phyloP scores from a whole-genome alignment of 2,113 vertebrate genomes.

The Falco punctatus region DNA sequence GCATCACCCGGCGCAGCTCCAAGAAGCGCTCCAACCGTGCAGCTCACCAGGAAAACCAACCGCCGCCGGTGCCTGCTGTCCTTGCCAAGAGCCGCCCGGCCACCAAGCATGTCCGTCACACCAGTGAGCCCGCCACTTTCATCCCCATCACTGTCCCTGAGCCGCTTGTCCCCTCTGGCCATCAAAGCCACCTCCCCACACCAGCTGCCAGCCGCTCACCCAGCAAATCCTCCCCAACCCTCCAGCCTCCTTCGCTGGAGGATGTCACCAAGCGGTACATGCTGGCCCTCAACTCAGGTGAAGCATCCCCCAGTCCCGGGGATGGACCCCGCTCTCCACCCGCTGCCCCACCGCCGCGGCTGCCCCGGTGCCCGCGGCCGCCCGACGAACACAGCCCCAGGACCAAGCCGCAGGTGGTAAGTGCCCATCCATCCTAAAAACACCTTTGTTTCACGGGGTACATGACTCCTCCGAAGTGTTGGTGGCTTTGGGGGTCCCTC shows the following conservation, averaged over 20 bases:
- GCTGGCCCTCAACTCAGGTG: constrained; percentile 77
- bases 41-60: constrained; percentile 77
- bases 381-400: constrained; percentile 76
- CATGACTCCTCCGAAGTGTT: accelerated
- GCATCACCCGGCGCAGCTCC: constrained; percentile 78
- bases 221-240: constrained; percentile 46
- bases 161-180: constrained; percentile 56
- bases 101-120: constrained; percentile 86
- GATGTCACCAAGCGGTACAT: constrained; percentile 90
- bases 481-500: neutral
- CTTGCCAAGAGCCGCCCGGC: constrained; percentile 61
- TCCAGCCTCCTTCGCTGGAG: constrained; percentile 83
- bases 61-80: neutral
- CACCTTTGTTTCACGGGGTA: accelerated
- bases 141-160: constrained; percentile 82
- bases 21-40: constrained; percentile 86
- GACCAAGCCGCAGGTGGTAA: constrained; percentile 94
- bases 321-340: constrained; percentile 75
- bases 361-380: constrained; percentile 67
- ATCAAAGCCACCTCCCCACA: constrained; percentile 6
- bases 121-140: constrained; percentile 88
- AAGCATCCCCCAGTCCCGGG: constrained; percentile 49
- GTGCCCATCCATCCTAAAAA: constrained; percentile 50
- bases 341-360: constrained; percentile 57
- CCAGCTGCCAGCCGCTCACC: constrained; percentile 58